Conservation (phyloP, 2,797 vertebrate species). For the Emydoidea blandingii region DNA sequence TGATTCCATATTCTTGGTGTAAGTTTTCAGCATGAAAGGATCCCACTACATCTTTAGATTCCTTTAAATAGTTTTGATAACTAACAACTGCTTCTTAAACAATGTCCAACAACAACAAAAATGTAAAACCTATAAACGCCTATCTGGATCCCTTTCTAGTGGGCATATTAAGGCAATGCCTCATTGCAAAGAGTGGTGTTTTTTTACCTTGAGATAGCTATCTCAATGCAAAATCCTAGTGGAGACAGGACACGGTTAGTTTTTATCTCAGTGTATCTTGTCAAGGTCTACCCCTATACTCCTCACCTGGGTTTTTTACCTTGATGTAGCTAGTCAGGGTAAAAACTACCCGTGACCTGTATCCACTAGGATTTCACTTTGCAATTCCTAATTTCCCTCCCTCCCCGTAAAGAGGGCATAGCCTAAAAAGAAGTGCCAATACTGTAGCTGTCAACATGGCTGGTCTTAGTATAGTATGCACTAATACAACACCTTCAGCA, state of each 20-base stretch:
- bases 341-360: background rate
- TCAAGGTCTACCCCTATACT: background rate
- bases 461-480: background rate
- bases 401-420: background rate
- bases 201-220: background rate
- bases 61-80: too few relatives aligned
- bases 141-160: too few relatives aligned
- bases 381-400: background rate
- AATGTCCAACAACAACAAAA: too few relatives aligned
- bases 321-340: background rate
- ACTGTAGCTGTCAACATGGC: background rate
- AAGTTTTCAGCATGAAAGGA: too few relatives aligned
- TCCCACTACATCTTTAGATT: too few relatives aligned
- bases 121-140: too few relatives aligned
- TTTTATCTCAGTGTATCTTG: background rate
- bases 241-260: background rate
- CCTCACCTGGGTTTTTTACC: background rate
- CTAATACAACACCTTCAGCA: background rate
- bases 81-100: too few relatives aligned
- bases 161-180: too few relatives aligned
- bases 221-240: background rate
- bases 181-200: background rate
- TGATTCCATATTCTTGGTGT: too few relatives aligned
- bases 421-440: background rate
- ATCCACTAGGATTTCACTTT: background rate